Evolutionary conservation across 2,797 vertebrate genomes (phyloP), one percentile per base, ranked within the genome.

Genomic region (Gymnocypris eckloni): DNA sequence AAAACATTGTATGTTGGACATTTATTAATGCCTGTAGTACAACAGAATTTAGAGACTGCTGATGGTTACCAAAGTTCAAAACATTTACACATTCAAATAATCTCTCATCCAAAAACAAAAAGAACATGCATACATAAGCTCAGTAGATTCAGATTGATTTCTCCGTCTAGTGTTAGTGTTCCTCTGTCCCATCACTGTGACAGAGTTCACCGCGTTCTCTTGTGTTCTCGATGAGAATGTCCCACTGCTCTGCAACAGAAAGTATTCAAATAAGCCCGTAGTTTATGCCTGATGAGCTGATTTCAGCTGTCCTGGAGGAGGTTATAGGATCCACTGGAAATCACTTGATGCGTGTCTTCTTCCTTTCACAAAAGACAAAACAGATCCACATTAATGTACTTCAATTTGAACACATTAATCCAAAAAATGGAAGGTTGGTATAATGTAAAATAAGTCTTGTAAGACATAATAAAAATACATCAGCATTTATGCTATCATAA

Each of bases 281-380:
- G 20, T 6, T 33, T 33, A 10, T 10, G 71, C 28, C 6, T 37
- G 54, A 18, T 9, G 39, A 28, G 39, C 33, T 13, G 22, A 33
- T 67, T 83, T 93, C 81, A 89, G 59, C 90, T 87, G 88, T 95
- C 91, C 92, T 90, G 96, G 87, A 88, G 91, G 89, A 88, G 92
- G 90, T 96, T 92, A 0, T 92, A 92, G 0, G 93, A 89, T 56
- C 93, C 93, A 4, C 90, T 90, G 4, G 89, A 91, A 78, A 92
- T 94, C 88, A 95, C 93, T 84, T 95, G 93, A 12, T 94, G 95
- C 85, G 94, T 94, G 87, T 97, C 96, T 11, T 88, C 90, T 7
- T 39, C 88, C 94, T 95, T 88, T 18, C 87, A 83, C 56, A 87
- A 41, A 67, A 87, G 13, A 77, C 7, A 52, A 66, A 15, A 79